phyloP scores from a whole-genome alignment of 2,113 vertebrate species.

The Caracal caracal region DNA sequence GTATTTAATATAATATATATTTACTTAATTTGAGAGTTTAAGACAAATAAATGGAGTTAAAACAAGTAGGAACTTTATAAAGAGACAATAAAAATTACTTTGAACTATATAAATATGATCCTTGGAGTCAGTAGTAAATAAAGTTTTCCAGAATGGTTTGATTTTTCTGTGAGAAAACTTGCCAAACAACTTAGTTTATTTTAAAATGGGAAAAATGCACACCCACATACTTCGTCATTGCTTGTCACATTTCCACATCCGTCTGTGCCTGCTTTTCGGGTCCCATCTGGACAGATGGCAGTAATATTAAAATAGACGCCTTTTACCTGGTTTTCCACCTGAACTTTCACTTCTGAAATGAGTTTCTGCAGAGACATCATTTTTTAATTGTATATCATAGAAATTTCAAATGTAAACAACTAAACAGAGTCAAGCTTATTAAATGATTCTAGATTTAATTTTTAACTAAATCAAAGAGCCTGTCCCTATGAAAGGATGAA shows the following conservation, averaged over 20 bases:
- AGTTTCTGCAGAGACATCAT: conserved; percentile 89
- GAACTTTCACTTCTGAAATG: conserved; percentile 94
- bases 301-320: conserved; percentile 92
- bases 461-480: conserved; percentile 73
- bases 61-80: conserved; percentile 10
- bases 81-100: background rate
- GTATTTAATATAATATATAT: background rate
- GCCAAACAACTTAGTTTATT: conserved; percentile 44
- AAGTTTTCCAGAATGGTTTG: conserved; percentile 17
- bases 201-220: conserved; percentile 72
- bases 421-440: conserved; percentile 60
- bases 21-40: conserved; percentile 25
- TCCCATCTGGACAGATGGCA: conserved; percentile 93
- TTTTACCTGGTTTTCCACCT: conserved; percentile 92
- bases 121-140: background rate
- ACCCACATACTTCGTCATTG: conserved; percentile 91
- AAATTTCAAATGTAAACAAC: conserved; percentile 56
- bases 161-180: conserved; percentile 33
- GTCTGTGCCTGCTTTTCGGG: conserved; percentile 85
- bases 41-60: conserved; percentile 19
- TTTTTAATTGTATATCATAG: conserved; percentile 59
- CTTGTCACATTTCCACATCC: conserved; percentile 93
- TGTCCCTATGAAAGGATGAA: conserved; percentile 77
- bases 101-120: conserved; percentile 14
- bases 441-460: conserved; percentile 57